Evolutionary conservation across 2,888 invertebrate species (phyloP), one percentile per base, ranked within the genome.

Genomic region (Drosophila ezoana): DNA sequence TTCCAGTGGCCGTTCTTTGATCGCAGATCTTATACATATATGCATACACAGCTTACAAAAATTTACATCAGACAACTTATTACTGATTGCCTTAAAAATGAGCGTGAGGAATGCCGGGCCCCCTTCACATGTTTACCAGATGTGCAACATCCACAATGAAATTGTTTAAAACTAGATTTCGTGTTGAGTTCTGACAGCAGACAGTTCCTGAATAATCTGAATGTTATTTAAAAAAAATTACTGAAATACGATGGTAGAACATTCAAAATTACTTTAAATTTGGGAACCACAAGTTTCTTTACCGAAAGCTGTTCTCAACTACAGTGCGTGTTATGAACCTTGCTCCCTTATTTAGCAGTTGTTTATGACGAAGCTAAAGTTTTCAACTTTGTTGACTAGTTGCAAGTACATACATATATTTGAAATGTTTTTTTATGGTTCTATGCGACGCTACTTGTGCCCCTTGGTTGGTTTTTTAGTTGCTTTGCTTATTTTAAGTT

Each of bases 371-470:
- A 58, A 49, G 59, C 54, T 64, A 64, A 76, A 76, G 64, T 77
- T 77, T 76, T 56, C 63, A 65, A 78, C 70, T 77, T 77, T 65
- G n/a, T 49, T 56, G 58, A 41, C 62, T 62, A 62, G 56, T 63
- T 76, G 62, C 47, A 66, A 67, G 48, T 40, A 63, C 72, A 63
- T 40, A 63, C 72, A 63, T 63, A 57, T 76, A 67, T 67, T 75
- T 76, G 47, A 71, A 76, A 76, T 66, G 62, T 57, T 66, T 75
- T 72, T 66, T 60, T 61, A 56, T 60, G 58, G 72, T 52, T 54
- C 62, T 58, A 44, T 33, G 35, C 23, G n/a, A 32, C 18, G 14
- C 41, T 14, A 54, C 40, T 66, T 66, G 72, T 62, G 58, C 6
- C 23, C 23, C 35, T 56, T 67, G 63, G 72, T 60, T 56, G 38